phyloP scores from a whole-genome alignment of 2,888 invertebrate species.

The Oeneis ivallda region DNA sequence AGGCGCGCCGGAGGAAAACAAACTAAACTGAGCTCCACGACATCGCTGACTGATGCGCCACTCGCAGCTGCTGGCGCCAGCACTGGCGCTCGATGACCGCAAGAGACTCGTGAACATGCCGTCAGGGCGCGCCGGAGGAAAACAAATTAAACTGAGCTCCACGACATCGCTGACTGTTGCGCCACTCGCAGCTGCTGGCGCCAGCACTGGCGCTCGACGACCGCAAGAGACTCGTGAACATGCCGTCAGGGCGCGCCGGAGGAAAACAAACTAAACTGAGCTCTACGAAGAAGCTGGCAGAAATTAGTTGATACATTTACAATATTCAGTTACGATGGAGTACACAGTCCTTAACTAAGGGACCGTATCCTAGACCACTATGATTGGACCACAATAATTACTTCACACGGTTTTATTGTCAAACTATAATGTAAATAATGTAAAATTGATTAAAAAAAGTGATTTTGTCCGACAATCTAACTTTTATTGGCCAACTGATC shows the following conservation, averaged over 20 bases:
- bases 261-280: constrained; percentile 51
- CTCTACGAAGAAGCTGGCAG: too few relatives aligned
- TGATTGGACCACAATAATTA: too few relatives aligned
- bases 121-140: constrained; percentile 82
- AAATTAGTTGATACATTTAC: too few relatives aligned
- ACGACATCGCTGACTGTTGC: too few relatives aligned
- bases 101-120: constrained; percentile 91
- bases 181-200: not conserved
- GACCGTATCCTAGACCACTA: not conserved
- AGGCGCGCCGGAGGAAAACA: constrained; percentile 76
- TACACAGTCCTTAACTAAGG: too few relatives aligned
- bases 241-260: constrained; percentile 83
- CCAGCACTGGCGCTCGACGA: not conserved
- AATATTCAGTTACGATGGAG: too few relatives aligned
- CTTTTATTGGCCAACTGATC: too few relatives aligned
- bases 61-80: not conserved
- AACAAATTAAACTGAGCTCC: constrained; percentile 41
- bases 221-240: constrained; percentile 89
- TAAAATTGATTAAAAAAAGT: too few relatives aligned
- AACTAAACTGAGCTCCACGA: constrained; percentile 32
- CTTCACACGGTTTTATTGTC: too few relatives aligned
- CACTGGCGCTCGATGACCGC: not conserved
- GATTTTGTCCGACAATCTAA: too few relatives aligned
- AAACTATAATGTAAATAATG: too few relatives aligned
- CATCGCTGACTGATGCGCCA: not conserved